Evolutionary conservation across 2,888 invertebrate species (phyloP).

Genomic region (Drosophila antonietae): DNA sequence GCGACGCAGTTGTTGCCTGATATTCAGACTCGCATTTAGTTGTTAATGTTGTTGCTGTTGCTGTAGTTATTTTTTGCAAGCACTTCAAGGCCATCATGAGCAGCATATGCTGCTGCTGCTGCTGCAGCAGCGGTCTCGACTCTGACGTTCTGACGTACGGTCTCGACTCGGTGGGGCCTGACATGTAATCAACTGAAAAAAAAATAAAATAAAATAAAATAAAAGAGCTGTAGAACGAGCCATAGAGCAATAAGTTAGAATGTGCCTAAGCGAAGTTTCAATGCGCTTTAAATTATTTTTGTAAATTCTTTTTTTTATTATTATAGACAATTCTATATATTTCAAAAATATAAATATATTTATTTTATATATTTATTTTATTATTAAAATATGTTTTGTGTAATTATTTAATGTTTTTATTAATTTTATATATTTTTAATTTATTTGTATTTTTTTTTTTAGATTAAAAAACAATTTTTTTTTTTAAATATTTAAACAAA

Average conservation of each 20-base stretch:
- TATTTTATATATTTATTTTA: too few relatives aligned
- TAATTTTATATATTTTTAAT: too few relatives aligned
- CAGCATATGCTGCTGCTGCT: conserved; percentile 73
- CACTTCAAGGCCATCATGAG: conserved; percentile 76
- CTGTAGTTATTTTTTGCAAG: conserved; percentile 29
- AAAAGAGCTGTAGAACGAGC: conserved; percentile 42
- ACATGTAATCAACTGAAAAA: conserved; percentile 69
- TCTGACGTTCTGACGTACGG: conserved; percentile 15
- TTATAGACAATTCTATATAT: too few relatives aligned
- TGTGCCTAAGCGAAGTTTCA: background rate
- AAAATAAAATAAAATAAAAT: too few relatives aligned
- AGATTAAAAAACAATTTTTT: too few relatives aligned
- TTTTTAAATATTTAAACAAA: too few relatives aligned
- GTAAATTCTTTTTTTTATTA: too few relatives aligned
- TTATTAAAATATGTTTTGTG: too few relatives aligned
- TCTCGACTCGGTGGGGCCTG: conserved; percentile 28
- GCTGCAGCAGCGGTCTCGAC: conserved; percentile 59
- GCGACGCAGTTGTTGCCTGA: conserved; percentile 49
- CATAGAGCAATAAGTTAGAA: background rate
- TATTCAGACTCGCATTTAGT: conserved; percentile 49
- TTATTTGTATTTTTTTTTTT: too few relatives aligned
- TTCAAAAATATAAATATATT: too few relatives aligned
- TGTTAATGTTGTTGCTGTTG: conserved; percentile 12
- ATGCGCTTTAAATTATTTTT: conserved; percentile 10
- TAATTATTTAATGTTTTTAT: too few relatives aligned